Conservation (phyloP, 2,113 vertebrate genomes). For the Tauraco erythrolophus region DNA sequence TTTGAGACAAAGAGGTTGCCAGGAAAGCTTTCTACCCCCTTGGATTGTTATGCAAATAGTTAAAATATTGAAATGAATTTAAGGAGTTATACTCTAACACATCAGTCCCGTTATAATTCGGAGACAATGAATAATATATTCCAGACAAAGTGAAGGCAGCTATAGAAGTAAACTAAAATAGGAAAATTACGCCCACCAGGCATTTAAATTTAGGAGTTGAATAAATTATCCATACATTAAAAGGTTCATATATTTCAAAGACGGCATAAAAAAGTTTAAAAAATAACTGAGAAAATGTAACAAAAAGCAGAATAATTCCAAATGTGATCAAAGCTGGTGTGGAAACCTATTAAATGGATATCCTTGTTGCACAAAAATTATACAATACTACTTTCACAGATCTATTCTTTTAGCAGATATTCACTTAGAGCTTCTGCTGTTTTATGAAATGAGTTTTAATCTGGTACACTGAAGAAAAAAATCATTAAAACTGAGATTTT, state of each 20-base stretch:
- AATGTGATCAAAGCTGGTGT: constrained; percentile 65
- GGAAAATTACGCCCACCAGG: constrained; percentile 75
- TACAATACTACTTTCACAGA: constrained; percentile 13
- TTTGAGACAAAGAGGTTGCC: constrained; percentile 46
- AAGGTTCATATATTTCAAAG: constrained; percentile 75
- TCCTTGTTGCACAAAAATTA: constrained; percentile 60
- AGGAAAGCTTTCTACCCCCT: constrained; percentile 4
- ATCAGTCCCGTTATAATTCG: constrained; percentile 70
- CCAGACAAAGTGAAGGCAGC: constrained; percentile 75
- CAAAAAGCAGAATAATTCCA: constrained; percentile 75
- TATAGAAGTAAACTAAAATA: constrained; percentile 77
- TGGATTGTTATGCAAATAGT: constrained; percentile 71
- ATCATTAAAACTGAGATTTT: not conserved
- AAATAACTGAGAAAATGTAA: constrained; percentile 70
- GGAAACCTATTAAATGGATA: constrained; percentile 70
- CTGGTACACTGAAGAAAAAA: constrained; percentile 28
- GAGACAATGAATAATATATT: constrained; percentile 79
- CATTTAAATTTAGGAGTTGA: constrained; percentile 78
- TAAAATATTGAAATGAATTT: constrained; percentile 77
- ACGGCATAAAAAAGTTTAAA: constrained; percentile 69
- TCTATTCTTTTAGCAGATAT: constrained; percentile 47
- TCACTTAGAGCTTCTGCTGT: constrained; percentile 16
- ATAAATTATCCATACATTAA: constrained; percentile 81
- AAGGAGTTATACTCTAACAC: constrained; percentile 63
- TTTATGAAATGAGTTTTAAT: constrained; percentile 68